A percentile compares a stretch with the other conserved stretches of the same genome.
Conservation (phyloP, 2,888 invertebrate genomes). For the Heliconius ethilla region DNA sequence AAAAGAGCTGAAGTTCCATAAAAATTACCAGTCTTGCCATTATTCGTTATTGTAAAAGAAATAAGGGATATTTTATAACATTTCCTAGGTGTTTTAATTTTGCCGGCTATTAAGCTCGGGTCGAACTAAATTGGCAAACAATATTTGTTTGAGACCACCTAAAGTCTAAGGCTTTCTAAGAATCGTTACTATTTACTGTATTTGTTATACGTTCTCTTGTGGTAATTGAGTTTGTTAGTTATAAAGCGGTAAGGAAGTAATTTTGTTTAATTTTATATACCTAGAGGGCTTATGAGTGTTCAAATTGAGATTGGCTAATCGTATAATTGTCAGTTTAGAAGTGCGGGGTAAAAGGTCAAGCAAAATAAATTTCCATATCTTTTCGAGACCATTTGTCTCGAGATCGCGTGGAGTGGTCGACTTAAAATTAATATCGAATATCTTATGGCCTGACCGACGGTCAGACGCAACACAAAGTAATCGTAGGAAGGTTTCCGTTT, state of each 20-base stretch:
- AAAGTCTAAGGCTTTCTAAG: slow-evolving; percentile 72
- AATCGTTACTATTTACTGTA: slow-evolving; percentile 51
- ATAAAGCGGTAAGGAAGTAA: slow-evolving; percentile 61
- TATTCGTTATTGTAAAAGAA: slow-evolving; percentile 23
- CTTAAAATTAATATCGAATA: no score
- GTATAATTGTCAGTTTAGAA: neutral
- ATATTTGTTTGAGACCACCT: slow-evolving; percentile 79
- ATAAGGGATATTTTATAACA: slow-evolving; percentile 42
- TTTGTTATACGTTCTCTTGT: slow-evolving; percentile 54
- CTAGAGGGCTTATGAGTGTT: neutral
- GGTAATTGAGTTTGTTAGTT: slow-evolving; percentile 51
- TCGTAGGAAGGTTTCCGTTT: no score
- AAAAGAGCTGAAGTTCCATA: slow-evolving; percentile 54
- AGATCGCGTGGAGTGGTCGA: no score
- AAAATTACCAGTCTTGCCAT: slow-evolving; percentile 26
- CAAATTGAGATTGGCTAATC: neutral
- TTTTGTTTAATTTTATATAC: slow-evolving; percentile 40
- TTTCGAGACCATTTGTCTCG: no score
- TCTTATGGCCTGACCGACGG: no score
- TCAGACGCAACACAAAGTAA: no score
- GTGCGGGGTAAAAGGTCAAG: neutral
- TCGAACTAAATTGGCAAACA: slow-evolving; percentile 75
- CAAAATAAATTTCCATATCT: neutral
- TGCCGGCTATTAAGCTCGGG: slow-evolving; percentile 54
- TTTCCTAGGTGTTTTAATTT: slow-evolving; percentile 43